Evolutionary conservation across 2,113 vertebrate genomes (phyloP).

Genomic region (Grus americana): DNA sequence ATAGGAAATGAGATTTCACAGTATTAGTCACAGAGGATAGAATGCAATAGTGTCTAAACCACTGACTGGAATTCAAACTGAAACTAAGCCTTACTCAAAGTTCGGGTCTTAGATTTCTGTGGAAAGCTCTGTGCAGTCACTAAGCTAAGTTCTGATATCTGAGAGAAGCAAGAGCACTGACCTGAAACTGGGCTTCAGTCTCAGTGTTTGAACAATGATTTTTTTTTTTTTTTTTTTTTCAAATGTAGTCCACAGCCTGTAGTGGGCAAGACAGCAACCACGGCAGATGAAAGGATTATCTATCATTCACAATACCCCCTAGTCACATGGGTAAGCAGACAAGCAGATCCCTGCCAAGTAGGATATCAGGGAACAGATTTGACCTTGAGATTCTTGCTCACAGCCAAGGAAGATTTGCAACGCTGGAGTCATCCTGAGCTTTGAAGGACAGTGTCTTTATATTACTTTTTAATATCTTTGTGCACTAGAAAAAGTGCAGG

Average conservation of each 20-base stretch:
- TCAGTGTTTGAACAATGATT: not conserved
- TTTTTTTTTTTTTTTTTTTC: not conserved
- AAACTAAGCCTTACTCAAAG: not conserved
- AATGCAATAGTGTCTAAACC: not conserved
- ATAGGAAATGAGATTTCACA: constrained; percentile 34
- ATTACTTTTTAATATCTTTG: not conserved
- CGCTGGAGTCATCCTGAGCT: not conserved
- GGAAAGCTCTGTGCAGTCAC: not conserved
- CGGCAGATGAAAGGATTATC: constrained; percentile 54
- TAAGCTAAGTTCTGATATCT: not conserved
- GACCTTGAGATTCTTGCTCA: constrained; percentile 55
- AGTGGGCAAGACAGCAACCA: not conserved
- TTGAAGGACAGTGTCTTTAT: not conserved
- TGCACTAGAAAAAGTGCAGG: not conserved
- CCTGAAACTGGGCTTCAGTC: not conserved
- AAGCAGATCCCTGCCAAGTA: constrained; percentile 56
- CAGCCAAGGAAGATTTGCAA: constrained; percentile 23
- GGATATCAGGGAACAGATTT: constrained; percentile 49
- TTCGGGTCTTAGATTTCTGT: not conserved
- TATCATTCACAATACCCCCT: constrained; percentile 21
- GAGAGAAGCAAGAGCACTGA: not conserved
- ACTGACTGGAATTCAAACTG: not conserved
- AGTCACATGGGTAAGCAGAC: constrained; percentile 36
- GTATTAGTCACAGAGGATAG: constrained; percentile 13
- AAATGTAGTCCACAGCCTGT: not conserved